These are phyloP conservation scores for Xylophagus ater DNA, from an alignment of 2,888 invertebrate species.

Conservation along the genomic window DNA sequence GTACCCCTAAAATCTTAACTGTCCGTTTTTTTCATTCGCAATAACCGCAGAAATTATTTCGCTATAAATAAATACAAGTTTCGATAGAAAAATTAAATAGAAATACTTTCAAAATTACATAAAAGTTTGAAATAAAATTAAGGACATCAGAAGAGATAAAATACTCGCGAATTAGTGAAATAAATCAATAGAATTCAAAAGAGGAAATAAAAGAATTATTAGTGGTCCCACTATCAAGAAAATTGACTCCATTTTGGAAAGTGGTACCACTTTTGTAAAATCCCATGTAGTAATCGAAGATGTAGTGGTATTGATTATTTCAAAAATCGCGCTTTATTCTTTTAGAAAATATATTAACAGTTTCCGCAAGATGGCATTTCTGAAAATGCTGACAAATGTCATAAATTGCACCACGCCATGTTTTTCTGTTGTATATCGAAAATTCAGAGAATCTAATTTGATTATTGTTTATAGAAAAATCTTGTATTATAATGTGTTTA, in stretches of 20 bases:
- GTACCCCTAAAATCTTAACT: too few relatives aligned
- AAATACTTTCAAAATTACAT: too few relatives aligned
- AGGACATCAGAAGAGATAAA: too few relatives aligned
- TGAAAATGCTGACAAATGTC: conserved; percentile 5
- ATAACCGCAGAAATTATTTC: too few relatives aligned
- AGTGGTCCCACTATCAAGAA: conserved; percentile 14
- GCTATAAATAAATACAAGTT: too few relatives aligned
- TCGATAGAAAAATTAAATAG: too few relatives aligned
- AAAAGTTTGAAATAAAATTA: too few relatives aligned
- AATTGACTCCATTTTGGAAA: background rate
- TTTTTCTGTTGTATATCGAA: conserved; percentile 10
- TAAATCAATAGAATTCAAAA: too few relatives aligned
- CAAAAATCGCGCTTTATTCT: conserved; percentile 1
- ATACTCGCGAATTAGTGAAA: too few relatives aligned
- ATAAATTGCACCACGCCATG: conserved; percentile 14
- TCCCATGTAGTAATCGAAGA: conserved; percentile 5
- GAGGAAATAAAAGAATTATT: background rate
- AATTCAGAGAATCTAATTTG: background rate
- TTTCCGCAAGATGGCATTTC: conserved; percentile 14
- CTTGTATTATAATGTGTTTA: background rate
- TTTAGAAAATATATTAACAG: background rate
- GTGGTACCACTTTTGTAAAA: conserved; percentile 14
- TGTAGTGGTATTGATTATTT: conserved; percentile 2
- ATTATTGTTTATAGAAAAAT: conserved; percentile 5
- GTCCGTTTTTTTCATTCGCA: too few relatives aligned